A percentile compares a stretch with the other conserved stretches of the same genome.
Conservation (phyloP, 2,113 vertebrate genomes). For the Antigone vipio region DNA sequence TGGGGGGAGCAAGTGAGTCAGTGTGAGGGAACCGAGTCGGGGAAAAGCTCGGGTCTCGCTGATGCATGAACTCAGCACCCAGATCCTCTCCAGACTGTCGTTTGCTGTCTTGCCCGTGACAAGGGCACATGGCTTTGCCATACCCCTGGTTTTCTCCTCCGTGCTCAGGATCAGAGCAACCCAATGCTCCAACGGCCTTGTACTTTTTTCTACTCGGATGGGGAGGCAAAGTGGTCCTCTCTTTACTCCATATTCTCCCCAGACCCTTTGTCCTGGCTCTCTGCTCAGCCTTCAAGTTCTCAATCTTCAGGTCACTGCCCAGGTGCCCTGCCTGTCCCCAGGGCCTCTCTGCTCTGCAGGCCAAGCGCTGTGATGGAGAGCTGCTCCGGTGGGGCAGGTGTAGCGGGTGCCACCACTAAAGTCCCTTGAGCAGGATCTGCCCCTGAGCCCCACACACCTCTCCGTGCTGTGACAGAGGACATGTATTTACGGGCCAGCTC, state of each 20-base stretch:
- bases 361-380: accelerated
- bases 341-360: neutral
- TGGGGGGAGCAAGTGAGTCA: neutral
- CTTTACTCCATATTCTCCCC: neutral
- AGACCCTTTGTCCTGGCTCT: neutral
- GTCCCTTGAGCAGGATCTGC: neutral
- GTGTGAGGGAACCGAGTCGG: accelerated
- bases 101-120: accelerated
- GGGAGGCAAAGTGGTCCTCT: neutral
- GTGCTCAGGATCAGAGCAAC: neutral
- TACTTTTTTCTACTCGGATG: accelerated
- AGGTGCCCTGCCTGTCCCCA: neutral
- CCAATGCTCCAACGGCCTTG: neutral
- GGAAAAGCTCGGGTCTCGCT: neutral
- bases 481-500: accelerated
- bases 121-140: neutral
- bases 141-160: neutral
- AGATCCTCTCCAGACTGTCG: accelerated
- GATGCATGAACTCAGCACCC: accelerated
- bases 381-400: neutral
- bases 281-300: neutral
- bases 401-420: neutral
- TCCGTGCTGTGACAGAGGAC: neutral
- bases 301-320: neutral
- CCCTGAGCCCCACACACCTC: neutral